phyloP scores from a whole-genome alignment of 2,888 invertebrate species.

The Drosophila peninsularis region DNA sequence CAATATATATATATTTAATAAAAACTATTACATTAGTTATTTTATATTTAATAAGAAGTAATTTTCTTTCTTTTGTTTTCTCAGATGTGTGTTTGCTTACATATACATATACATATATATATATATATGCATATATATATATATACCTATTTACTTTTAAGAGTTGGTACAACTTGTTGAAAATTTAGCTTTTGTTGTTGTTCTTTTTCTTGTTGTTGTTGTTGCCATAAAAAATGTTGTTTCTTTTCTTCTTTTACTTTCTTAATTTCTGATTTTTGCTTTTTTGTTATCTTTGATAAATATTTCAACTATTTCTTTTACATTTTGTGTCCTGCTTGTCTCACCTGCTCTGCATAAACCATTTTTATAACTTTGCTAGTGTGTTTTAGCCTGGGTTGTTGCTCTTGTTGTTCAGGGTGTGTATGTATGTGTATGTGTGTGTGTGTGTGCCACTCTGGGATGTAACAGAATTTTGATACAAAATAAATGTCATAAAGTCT shows the following conservation, averaged over 20 bases:
- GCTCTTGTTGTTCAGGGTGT: constrained; percentile 28
- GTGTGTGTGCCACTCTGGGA: constrained; percentile 10
- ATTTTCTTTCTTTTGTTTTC: constrained; percentile 42
- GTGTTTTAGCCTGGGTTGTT: constrained; percentile 1
- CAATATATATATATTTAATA: constrained; percentile 57
- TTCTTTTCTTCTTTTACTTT: constrained; percentile 12
- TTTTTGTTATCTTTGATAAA: constrained; percentile 39
- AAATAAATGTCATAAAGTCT: constrained; percentile 43
- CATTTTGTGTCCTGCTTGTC: constrained; percentile 8
- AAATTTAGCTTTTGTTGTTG: constrained; percentile 41
- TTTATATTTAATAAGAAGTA: constrained; percentile 68
- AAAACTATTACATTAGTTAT: constrained; percentile 78
- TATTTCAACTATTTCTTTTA: constrained; percentile 51
- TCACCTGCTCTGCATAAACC: constrained; percentile 16
- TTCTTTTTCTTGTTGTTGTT: constrained; percentile 24
- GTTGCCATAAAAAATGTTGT: constrained; percentile 22
- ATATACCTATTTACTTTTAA: constrained; percentile 18
- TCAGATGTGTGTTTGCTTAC: constrained; percentile 31
- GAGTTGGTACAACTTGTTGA: constrained; percentile 55
- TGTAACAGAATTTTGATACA: constrained; percentile 65
- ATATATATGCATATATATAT: constrained; percentile 10
- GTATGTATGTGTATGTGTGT: background rate
- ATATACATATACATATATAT: constrained; percentile 13
- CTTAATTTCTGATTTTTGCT: constrained; percentile 12
- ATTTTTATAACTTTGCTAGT: constrained; percentile 14